A percentile compares a stretch with the other conserved stretches of the same genome.
phyloP scores from a whole-genome alignment of 2,113 vertebrate genomes.

The Ibidorhyncha struthersii region DNA sequence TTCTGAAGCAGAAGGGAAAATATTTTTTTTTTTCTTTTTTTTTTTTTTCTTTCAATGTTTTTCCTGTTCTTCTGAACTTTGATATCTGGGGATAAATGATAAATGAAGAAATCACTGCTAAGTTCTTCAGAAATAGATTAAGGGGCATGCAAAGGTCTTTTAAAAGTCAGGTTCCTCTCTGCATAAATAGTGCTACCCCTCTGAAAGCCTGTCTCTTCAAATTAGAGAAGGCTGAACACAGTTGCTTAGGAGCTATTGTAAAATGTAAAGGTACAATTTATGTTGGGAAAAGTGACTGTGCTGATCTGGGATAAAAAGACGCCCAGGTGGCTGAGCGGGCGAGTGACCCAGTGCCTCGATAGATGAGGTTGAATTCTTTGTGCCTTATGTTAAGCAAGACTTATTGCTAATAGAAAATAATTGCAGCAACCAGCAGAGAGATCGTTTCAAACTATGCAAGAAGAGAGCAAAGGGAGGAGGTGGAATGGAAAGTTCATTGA shows the following conservation, averaged over 20 bases:
- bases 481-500: not conserved
- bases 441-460: not conserved
- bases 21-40: accelerated
- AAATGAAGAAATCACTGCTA: slow-evolving; percentile 8
- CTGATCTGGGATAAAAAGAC: not conserved
- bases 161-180: not conserved
- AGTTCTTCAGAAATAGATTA: not conserved
- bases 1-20: not conserved
- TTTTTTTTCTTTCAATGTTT: not conserved
- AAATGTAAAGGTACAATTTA: not conserved
- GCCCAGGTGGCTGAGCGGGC: not conserved
- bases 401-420: not conserved
- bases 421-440: not conserved
- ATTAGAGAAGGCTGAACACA: not conserved
- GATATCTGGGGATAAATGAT: not conserved
- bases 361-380: not conserved
- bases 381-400: not conserved
- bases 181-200: not conserved
- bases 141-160: not conserved
- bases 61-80: not conserved
- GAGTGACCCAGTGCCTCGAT: not conserved
- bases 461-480: not conserved
- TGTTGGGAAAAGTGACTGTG: not conserved
- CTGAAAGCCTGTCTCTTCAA: slow-evolving; percentile 15
- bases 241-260: not conserved